phyloP scores from a whole-genome alignment of 30 jellyfish, hydroid and myxozoan genomes.

The Catostylus mosaicus region DNA sequence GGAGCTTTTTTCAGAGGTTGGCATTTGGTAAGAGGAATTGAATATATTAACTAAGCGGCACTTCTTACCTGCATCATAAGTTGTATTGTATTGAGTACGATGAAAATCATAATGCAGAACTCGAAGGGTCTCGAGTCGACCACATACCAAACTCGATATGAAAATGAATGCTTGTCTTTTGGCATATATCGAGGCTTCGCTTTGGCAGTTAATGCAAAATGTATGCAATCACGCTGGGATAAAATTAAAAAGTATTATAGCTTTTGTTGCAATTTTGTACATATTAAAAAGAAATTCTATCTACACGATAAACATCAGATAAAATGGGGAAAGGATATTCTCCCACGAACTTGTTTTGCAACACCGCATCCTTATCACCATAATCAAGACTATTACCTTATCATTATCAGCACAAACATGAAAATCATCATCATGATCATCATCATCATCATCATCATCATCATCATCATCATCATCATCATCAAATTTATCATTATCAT shows the following conservation, averaged over 20 bases:
- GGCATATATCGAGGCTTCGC: conserved; percentile 95
- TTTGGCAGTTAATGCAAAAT: conserved; percentile 81
- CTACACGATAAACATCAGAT: no score
- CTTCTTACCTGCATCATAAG: conserved; percentile 93
- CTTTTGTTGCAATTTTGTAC: no score
- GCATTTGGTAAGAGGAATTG: no score
- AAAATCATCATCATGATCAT: neutral
- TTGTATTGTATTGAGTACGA: conserved; percentile 84
- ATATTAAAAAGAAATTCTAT: no score
- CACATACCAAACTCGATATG: conserved; percentile 96
- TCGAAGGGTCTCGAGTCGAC: conserved; percentile 98
- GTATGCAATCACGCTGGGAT: conserved; percentile 95
- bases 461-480: neutral
- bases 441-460: neutral
- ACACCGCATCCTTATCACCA: neutral
- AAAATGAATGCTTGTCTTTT: conserved; percentile 82
- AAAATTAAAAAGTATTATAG: neutral
- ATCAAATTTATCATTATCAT: neutral
- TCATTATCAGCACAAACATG: neutral
- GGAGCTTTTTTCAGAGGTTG: no score
- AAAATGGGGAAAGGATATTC: no score
- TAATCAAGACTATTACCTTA: neutral
- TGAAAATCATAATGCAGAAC: conserved; percentile 89
- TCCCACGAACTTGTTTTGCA: no score
- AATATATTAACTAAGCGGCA: no score